A percentile compares a stretch with the other conserved stretches of the same genome.
Evolutionary conservation across 2,888 invertebrate species (phyloP).

Genomic region (Oscheius sp.): DNA sequence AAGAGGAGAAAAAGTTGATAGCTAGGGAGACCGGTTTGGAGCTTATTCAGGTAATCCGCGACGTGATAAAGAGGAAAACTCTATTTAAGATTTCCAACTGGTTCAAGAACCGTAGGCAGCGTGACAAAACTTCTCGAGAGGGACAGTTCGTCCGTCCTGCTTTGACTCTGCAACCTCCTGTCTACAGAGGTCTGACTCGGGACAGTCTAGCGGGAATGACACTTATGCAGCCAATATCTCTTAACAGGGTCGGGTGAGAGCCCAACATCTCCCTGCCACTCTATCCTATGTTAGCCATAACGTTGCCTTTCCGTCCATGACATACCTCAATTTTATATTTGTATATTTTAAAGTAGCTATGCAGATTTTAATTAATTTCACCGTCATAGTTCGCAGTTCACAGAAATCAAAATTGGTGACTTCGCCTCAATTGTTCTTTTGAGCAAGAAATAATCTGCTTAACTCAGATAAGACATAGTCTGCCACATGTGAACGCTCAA

Average conservation of each 20-base stretch:
- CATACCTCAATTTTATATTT: background rate
- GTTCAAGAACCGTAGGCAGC: slow-evolving; percentile 96
- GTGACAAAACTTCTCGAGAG: slow-evolving; percentile 78
- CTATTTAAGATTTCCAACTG: slow-evolving; percentile 82
- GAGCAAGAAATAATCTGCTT: slow-evolving; percentile 12
- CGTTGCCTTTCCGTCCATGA: background rate
- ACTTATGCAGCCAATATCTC: slow-evolving; percentile 24
- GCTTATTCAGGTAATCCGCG: slow-evolving; percentile 80
- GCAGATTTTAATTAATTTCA: background rate
- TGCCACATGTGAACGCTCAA: background rate
- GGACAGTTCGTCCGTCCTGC: background rate
- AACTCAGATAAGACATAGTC: slow-evolving; percentile 18
- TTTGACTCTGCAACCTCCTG: background rate
- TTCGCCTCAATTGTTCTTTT: no score
- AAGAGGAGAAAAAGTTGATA: slow-evolving; percentile 90
- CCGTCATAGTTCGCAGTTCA: background rate
- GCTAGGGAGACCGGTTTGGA: slow-evolving; percentile 94
- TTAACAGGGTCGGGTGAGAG: background rate
- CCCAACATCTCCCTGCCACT: background rate
- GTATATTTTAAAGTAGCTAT: background rate
- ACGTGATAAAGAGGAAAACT: background rate
- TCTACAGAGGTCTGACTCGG: background rate
- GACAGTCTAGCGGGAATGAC: slow-evolving; percentile 22
- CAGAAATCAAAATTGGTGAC: background rate
- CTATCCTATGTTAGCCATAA: background rate